Base-by-base conservation (phyloP, 1,140 invertebrate species). In the Cyphomyrmex costatus region DNA sequence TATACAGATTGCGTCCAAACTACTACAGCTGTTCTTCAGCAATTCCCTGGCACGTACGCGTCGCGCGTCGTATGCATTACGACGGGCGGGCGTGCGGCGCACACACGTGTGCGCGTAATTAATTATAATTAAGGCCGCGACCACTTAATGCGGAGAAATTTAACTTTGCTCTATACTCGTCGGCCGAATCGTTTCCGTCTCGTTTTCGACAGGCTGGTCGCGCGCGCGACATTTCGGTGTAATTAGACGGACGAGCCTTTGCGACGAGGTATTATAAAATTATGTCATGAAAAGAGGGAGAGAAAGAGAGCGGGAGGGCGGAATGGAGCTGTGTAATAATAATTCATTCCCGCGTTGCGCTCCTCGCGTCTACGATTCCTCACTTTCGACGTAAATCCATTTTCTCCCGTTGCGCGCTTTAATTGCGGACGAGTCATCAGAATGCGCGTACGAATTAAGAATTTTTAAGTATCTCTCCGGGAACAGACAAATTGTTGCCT, bases 41-140 rank as follows among this genome's bases (percentile, higher is more conserved):
- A 14, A 14, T 60, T 60, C 19, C 16, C 36, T 24, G 53, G 10
- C 33, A 51, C 77, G 42, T 46, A 66, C 16, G n/a, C n/a, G n/a
- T n/a, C n/a, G n/a, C n/a, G n/a, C n/a, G 51, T 16, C 78, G 19
- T 46, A 16, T 71, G 33, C 68, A 58, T 73, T 33, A 73, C 66
- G 66, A 60, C 61, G 42, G 46, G 46, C 7, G 79, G 6, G 46
- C 36, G 27, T 33, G 68, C 46, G 71, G 71, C 46, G 63, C 30
- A 46, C 65, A 30, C 61, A 85, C 88, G 79, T 90, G 88, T 53
- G 91, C 85, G 90, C 90, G 91, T 93, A 93, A 93, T 93, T 93
- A 92, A 93, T 92, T 92, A 92, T 92, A 94, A 94, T 94, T 94
- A 93, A 88, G 88, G 92, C 89, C 88, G 91, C 89, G 86, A 78